Conservation (phyloP, 2,888 invertebrate genomes). For the Troides helena region DNA sequence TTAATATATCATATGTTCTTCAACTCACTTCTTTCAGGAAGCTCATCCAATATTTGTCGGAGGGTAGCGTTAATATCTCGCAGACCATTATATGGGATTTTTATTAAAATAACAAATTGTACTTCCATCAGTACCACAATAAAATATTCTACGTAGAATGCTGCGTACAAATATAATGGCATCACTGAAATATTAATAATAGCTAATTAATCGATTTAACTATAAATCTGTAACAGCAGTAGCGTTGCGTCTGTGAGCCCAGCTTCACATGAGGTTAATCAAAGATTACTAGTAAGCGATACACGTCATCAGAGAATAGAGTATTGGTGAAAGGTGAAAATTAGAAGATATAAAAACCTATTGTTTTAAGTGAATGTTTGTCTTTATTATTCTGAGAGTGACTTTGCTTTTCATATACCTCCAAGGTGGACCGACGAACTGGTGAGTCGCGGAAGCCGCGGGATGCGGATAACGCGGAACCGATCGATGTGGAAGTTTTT, state of each 20-base stretch:
- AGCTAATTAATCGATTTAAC: background rate
- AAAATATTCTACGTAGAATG: constrained; percentile 11
- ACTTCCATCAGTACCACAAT: constrained; percentile 10
- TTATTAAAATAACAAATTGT: constrained; percentile 1
- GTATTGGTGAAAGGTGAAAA: too few species aligned
- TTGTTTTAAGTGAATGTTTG: background rate
- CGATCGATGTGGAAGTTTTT: too few species aligned
- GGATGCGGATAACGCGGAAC: too few species aligned
- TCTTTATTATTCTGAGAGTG: background rate
- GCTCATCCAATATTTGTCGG: background rate
- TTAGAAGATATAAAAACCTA: background rate
- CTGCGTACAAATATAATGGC: constrained; percentile 1
- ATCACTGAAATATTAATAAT: constrained; percentile 4
- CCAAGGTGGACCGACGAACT: too few species aligned
- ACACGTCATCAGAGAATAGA: too few species aligned
- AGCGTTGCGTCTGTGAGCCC: background rate
- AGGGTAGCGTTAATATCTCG: constrained; percentile 1
- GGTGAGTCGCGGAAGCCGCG: too few species aligned
- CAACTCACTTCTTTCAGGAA: background rate
- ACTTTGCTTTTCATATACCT: background rate
- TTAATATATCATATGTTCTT: too few species aligned
- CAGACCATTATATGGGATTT: constrained; percentile 5
- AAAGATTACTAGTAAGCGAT: too few species aligned
- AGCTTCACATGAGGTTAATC: too few species aligned
- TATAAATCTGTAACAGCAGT: background rate